Percentiles rank a stretch among this genome's conserved stretches.
phyloP scores from a whole-genome alignment of 2,113 vertebrate genomes.

The Brienomyrus longianalis region DNA sequence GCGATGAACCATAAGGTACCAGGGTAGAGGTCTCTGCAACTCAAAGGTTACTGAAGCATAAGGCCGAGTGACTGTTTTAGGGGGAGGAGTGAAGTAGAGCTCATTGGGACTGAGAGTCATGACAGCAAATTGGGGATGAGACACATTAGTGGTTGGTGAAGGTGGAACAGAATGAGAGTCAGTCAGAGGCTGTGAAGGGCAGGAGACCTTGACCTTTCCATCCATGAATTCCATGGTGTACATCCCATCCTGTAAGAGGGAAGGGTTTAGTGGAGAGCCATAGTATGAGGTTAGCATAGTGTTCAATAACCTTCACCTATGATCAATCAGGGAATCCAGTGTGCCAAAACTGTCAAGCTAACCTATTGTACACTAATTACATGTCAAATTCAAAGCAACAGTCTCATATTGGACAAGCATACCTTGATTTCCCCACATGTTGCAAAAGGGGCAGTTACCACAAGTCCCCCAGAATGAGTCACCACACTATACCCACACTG shows the following conservation, averaged over 20 bases:
- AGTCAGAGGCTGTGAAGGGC: constrained; percentile 32
- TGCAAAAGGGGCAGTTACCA: constrained; percentile 44
- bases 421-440: constrained; percentile 52
- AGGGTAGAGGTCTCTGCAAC: background rate
- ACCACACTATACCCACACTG: constrained; percentile 52
- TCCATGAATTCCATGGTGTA: constrained; percentile 45
- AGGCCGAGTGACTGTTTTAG: too few relatives aligned
- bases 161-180: background rate
- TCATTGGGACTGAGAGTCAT: background rate
- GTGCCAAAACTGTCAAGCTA: background rate
- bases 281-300: background rate
- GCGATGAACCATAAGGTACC: background rate
- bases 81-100: too few relatives aligned
- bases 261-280: background rate
- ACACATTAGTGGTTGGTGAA: background rate
- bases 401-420: background rate
- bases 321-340: background rate
- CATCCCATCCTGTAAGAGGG: constrained; percentile 48
- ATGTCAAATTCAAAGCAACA: background rate
- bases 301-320: too few relatives aligned
- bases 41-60: background rate
- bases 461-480: constrained; percentile 44
- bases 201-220: constrained; percentile 40
- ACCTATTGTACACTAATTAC: background rate
- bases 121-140: background rate